Conservation (phyloP, 2,797 vertebrate genomes). For the Columba guinea region DNA sequence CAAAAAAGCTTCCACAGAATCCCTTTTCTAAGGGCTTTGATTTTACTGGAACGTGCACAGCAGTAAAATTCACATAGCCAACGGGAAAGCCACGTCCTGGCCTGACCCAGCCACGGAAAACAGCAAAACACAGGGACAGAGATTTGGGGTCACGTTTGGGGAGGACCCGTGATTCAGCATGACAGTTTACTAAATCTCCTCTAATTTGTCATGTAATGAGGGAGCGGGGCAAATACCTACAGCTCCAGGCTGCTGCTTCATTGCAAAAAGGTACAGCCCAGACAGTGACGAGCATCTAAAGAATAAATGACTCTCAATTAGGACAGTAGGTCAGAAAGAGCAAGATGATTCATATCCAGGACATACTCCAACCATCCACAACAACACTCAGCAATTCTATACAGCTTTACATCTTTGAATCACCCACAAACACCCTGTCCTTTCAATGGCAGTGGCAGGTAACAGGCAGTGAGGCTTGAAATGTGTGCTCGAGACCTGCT, state of each 20-base stretch:
- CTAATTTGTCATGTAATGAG: background rate
- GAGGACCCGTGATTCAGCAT: constrained; percentile 43
- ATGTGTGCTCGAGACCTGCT: background rate
- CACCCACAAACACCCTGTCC: accelerated
- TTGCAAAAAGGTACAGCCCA: background rate
- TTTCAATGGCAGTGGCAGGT: background rate
- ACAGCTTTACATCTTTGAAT: background rate
- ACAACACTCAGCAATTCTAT: constrained; percentile 9
- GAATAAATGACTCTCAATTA: constrained; percentile 61
- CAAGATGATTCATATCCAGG: constrained; percentile 59
- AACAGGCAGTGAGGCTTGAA: background rate
- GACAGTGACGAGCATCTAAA: background rate
- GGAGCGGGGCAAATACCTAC: background rate
- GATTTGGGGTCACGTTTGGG: constrained; percentile 29
- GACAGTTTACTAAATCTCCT: constrained; percentile 19
- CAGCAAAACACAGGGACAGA: background rate
- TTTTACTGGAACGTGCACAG: constrained; percentile 37
- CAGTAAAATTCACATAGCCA: background rate
- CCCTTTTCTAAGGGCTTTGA: constrained; percentile 40
- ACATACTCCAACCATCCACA: constrained; percentile 10
- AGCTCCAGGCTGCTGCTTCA: constrained; percentile 22
- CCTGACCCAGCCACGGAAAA: constrained; percentile 2
- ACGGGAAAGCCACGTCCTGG: background rate
- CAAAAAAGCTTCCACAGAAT: constrained; percentile 30
- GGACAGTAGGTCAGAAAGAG: constrained; percentile 69